phyloP scores from a whole-genome alignment of 1,140 invertebrate species.

The Drosophila elegans region DNA sequence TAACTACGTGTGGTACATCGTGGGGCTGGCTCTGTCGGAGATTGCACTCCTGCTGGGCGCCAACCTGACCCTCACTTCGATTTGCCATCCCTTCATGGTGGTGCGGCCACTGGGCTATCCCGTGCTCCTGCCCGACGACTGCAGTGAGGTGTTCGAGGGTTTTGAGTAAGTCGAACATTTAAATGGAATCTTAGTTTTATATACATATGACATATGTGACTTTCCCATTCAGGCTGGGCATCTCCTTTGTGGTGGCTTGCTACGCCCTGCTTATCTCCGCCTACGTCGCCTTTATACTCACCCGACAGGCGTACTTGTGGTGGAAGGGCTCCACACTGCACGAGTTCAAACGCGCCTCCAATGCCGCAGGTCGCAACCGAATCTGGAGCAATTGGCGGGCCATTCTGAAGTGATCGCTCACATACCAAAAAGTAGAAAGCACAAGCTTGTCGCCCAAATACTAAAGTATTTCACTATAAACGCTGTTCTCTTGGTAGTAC shows the following conservation, averaged over 20 bases:
- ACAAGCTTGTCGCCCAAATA: slow-evolving; percentile 35
- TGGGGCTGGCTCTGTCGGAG: slow-evolving; percentile 70
- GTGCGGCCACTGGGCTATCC: slow-evolving; percentile 70
- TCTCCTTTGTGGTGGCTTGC: slow-evolving; percentile 74
- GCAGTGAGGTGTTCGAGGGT: slow-evolving; percentile 85
- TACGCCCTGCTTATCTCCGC: slow-evolving; percentile 71
- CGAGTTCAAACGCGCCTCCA: slow-evolving; percentile 77
- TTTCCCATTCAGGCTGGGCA: slow-evolving; percentile 53
- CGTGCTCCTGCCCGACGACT: slow-evolving; percentile 85
- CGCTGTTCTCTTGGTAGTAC: slow-evolving; percentile 39
- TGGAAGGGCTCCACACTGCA: slow-evolving; percentile 65
- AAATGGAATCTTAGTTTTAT: too few species aligned
- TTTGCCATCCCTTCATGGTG: slow-evolving; percentile 85
- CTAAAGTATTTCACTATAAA: slow-evolving; percentile 47
- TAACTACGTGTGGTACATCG: slow-evolving; percentile 84
- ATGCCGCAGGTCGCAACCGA: slow-evolving; percentile 46
- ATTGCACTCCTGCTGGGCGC: slow-evolving; percentile 81
- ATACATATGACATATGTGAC: too few species aligned
- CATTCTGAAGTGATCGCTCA: slow-evolving; percentile 54
- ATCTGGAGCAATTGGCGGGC: slow-evolving; percentile 72
- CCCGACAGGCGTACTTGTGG: slow-evolving; percentile 64
- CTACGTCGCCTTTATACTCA: slow-evolving; percentile 52
- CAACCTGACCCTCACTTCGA: slow-evolving; percentile 85
- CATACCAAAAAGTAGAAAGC: slow-evolving; percentile 4
- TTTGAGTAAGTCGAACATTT: slow-evolving; percentile 74